phyloP scores from a whole-genome alignment of 2,888 invertebrate genomes.

The Girardia tigrina region DNA sequence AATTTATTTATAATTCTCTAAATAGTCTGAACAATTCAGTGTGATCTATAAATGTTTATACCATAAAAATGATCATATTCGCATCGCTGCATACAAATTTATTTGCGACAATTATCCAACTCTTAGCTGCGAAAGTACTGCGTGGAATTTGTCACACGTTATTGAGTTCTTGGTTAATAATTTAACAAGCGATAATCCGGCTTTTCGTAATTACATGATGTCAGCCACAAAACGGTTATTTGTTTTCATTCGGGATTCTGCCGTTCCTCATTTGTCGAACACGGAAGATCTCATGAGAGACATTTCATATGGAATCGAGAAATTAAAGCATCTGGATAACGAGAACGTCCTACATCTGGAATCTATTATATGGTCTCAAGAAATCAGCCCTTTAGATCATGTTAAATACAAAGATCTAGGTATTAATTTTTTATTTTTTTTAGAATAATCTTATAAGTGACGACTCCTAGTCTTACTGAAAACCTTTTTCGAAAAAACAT shows the following conservation, averaged over 20 bases:
- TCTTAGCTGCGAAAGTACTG: background rate
- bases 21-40: background rate
- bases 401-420: background rate
- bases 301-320: background rate
- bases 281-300: background rate
- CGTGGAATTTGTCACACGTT: background rate
- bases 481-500: too few relatives aligned
- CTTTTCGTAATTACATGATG: background rate
- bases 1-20: too few relatives aligned
- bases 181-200: background rate
- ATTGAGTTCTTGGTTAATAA: background rate
- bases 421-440: background rate
- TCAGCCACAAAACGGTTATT: background rate
- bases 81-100: constrained; percentile 6
- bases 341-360: background rate
- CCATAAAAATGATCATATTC: background rate
- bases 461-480: too few relatives aligned
- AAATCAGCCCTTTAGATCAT: background rate
- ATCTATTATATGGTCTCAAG: background rate
- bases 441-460: too few relatives aligned
- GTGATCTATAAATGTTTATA: background rate
- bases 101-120: background rate
- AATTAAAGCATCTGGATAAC: background rate
- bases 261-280: background rate
- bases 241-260: background rate